These are phyloP conservation scores for Lepidocolaptes lacrymiger DNA, from an alignment of 2,797 vertebrate genomes.

Conservation along the genomic window DNA sequence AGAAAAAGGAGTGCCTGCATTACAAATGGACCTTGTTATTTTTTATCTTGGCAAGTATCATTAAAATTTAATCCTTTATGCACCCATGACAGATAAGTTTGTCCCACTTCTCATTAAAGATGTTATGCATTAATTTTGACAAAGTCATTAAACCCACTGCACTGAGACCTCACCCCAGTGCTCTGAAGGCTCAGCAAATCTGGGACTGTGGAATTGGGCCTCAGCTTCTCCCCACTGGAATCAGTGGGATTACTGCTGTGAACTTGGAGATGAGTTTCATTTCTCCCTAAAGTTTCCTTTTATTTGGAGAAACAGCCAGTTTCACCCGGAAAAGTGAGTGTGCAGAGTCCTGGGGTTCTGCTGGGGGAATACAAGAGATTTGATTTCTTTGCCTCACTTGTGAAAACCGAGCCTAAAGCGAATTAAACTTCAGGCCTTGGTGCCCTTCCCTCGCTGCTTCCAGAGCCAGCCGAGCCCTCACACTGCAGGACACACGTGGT, in stretches of 20 bases:
- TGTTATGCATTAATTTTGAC: slow-evolving; percentile 23
- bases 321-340: not conserved
- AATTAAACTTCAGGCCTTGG: not conserved
- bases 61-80: slow-evolving; percentile 52
- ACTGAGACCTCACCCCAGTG: not conserved
- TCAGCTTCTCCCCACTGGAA: not conserved
- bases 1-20: slow-evolving; percentile 53
- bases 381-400: not conserved
- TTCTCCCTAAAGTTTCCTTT: not conserved
- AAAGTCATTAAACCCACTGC: slow-evolving; percentile 1
- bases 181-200: not conserved
- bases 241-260: not conserved
- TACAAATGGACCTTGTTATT: slow-evolving; percentile 57
- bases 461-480: not conserved
- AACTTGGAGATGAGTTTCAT: not conserved
- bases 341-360: not conserved
- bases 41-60: slow-evolving; percentile 61
- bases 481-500: fast-evolving
- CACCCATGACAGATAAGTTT: slow-evolving; percentile 25
- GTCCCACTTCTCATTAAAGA: slow-evolving; percentile 12
- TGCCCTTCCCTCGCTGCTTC: not conserved
- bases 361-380: not conserved
- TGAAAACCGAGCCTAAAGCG: not conserved
- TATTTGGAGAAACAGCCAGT: not conserved
- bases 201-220: not conserved